These are phyloP conservation scores for Drosophila borborema DNA, from an alignment of 2,888 invertebrate genomes.

Conservation along the genomic window DNA sequence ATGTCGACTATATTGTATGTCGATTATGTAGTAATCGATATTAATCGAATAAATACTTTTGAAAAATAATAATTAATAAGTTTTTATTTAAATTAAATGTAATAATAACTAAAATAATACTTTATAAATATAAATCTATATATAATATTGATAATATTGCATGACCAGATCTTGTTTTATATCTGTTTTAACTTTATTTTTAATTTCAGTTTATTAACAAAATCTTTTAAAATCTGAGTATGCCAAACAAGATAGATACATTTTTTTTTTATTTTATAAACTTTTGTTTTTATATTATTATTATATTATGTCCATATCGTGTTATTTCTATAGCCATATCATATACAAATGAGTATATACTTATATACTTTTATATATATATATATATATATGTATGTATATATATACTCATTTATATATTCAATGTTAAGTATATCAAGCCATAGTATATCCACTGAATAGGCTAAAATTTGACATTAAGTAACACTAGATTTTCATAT, in stretches of 20 bases:
- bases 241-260: constrained; percentile 65
- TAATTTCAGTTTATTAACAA: constrained; percentile 55
- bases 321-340: background rate
- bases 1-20: too few species aligned
- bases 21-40: too few species aligned
- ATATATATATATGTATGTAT: background rate
- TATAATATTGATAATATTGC: background rate
- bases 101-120: too few species aligned
- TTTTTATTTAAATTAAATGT: too few species aligned
- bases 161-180: constrained; percentile 8
- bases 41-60: too few species aligned
- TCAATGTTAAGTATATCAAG: constrained; percentile 6
- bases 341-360: constrained; percentile 1
- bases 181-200: constrained; percentile 43
- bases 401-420: background rate
- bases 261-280: constrained; percentile 32
- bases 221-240: constrained; percentile 57
- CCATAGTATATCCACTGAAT: constrained; percentile 28
- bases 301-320: constrained; percentile 14
- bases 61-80: too few species aligned
- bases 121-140: too few species aligned
- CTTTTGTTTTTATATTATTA: background rate
- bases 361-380: background rate
- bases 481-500: constrained; percentile 33
- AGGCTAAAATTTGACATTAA: constrained; percentile 49